Percentiles rank a stretch among this genome's conserved stretches.
These are phyloP conservation scores for Eudorcas thomsonii DNA, from an alignment of 2,113 vertebrate genomes.

Conservation along the genomic window DNA sequence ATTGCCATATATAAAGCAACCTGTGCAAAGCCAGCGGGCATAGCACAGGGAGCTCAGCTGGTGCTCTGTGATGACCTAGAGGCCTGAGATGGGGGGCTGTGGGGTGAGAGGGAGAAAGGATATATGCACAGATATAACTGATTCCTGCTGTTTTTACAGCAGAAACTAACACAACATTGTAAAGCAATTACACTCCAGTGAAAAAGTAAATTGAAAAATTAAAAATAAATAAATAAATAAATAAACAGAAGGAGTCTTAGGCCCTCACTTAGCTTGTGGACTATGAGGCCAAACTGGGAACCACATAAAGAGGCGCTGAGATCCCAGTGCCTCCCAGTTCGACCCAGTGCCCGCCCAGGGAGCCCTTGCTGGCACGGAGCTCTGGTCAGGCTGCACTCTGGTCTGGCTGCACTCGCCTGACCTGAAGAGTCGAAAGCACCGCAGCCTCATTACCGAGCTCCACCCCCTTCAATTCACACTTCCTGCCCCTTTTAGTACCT, in stretches of 20 bases:
- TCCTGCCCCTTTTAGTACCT: background rate
- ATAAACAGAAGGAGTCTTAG: background rate
- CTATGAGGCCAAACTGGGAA: background rate
- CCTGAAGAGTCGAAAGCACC: background rate
- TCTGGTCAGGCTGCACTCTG: background rate
- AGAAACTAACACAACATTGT: background rate
- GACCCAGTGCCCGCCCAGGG: rapidly evolving
- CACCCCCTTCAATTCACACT: background rate
- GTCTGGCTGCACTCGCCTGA: background rate
- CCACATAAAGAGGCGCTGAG: background rate
- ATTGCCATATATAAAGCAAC: background rate
- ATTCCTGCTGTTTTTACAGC: background rate
- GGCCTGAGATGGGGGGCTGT: background rate
- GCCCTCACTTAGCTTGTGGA: background rate
- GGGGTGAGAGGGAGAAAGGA: background rate
- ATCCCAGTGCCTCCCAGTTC: background rate
- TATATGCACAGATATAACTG: background rate
- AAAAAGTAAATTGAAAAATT: background rate
- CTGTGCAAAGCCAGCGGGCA: background rate
- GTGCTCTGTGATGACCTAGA: background rate
- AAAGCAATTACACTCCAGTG: background rate
- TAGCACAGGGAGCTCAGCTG: background rate
- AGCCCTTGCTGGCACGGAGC: background rate
- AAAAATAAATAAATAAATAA: background rate
- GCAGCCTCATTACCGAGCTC: background rate